Conservation (phyloP, 2,888 invertebrate species). For the Eupithecia centaureata region DNA sequence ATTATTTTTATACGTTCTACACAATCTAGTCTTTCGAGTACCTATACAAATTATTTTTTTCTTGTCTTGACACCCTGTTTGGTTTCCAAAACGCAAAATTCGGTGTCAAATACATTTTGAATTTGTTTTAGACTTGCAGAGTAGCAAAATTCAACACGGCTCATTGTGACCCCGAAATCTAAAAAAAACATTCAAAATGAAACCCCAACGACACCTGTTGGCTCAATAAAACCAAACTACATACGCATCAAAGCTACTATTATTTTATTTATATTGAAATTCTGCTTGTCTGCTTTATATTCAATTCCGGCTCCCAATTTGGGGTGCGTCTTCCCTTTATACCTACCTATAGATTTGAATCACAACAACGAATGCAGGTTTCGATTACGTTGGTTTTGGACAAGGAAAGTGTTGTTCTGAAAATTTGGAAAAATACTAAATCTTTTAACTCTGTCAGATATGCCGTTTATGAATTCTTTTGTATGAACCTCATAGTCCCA, state of each 20-base stretch:
- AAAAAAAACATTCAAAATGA: slow-evolving; percentile 13
- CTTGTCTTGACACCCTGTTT: too few species aligned
- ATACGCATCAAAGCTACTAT: slow-evolving; percentile 20
- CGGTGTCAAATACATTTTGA: neutral
- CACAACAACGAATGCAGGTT: slow-evolving; percentile 5
- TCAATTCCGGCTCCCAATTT: slow-evolving; percentile 30
- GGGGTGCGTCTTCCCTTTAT: slow-evolving; percentile 11
- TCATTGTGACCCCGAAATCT: neutral
- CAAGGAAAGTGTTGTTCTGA: neutral
- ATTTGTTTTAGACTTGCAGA: neutral
- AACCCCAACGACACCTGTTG: slow-evolving; percentile 19
- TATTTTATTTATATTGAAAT: slow-evolving; percentile 27
- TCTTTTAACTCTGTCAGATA: too few species aligned
- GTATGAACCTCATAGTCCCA: too few species aligned
- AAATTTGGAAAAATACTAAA: neutral
- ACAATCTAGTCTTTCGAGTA: too few species aligned
- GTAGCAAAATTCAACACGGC: neutral
- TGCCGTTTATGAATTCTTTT: too few species aligned
- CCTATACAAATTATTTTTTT: too few species aligned
- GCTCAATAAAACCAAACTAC: slow-evolving; percentile 22
- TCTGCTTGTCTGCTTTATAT: slow-evolving; percentile 35
- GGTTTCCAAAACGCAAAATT: neutral
- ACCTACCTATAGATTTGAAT: slow-evolving; percentile 1
- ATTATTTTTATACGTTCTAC: too few species aligned
- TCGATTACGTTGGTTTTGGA: neutral